Evolutionary conservation across 2,888 invertebrate genomes (phyloP).

Genomic region (Pristionchus fissidentatus): DNA sequence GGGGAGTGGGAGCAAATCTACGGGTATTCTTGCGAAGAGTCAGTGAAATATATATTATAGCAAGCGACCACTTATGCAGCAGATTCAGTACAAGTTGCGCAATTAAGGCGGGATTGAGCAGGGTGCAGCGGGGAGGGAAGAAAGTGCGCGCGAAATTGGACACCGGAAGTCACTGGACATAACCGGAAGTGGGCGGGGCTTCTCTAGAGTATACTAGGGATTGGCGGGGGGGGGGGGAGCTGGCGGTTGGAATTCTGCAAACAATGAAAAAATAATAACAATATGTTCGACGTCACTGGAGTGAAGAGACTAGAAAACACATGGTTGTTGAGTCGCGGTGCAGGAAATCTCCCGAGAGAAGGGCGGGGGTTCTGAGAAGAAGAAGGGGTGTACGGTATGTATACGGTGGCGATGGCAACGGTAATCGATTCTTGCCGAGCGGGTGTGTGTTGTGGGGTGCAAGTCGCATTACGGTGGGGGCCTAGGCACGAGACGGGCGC

Average conservation of each 20-base stretch:
- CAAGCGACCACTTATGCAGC: constrained; percentile 13
- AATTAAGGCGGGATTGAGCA: not conserved
- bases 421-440: not conserved
- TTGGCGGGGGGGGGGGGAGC: not conserved
- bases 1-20: not conserved
- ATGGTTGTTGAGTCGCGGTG: too few relatives aligned
- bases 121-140: not conserved
- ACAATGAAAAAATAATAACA: too few relatives aligned
- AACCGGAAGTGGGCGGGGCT: not conserved
- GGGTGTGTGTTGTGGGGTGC: not conserved
- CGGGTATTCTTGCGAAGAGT: not conserved
- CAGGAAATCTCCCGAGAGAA: not conserved
- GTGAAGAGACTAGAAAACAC: constrained; percentile 42
- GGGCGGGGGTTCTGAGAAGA: too few relatives aligned
- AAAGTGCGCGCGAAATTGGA: not conserved
- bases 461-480: too few relatives aligned
- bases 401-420: not conserved
- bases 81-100: not conserved
- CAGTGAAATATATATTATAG: not conserved
- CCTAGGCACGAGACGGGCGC: too few relatives aligned
- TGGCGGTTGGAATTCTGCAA: not conserved
- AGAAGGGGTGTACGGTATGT: not conserved
- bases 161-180: not conserved
- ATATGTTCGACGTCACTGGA: constrained; percentile 38
- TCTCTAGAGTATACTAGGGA: not conserved